A percentile compares a stretch with the other conserved stretches of the same genome.
These are phyloP conservation scores for Gymnorhina tibicen DNA, from an alignment of 2,113 vertebrate genomes.

Conservation along the genomic window DNA sequence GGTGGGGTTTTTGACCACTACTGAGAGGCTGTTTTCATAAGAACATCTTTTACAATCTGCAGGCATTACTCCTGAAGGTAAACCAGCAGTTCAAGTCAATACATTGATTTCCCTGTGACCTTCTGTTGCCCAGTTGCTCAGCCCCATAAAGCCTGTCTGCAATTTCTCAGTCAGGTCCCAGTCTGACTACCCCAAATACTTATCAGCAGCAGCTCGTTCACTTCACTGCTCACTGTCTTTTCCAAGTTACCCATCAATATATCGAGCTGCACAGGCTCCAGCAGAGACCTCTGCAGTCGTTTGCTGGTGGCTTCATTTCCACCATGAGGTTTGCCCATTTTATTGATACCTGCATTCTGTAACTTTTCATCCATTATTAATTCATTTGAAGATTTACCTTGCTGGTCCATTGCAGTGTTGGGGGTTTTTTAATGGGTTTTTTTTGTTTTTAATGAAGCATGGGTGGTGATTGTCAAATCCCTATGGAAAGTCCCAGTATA, in stretches of 20 bases:
- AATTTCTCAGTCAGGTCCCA: background rate
- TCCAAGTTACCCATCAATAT: background rate
- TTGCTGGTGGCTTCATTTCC: background rate
- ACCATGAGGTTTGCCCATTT: background rate
- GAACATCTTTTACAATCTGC: background rate
- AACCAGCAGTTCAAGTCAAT: background rate
- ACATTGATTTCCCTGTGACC: background rate
- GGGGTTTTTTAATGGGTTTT: rapidly evolving
- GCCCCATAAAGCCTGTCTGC: background rate
- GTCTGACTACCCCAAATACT: background rate
- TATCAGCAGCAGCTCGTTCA: background rate
- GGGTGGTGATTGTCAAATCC: background rate
- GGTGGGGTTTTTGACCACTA: background rate
- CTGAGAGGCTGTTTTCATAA: background rate
- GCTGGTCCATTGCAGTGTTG: background rate
- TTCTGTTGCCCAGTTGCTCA: background rate
- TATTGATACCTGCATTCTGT: background rate
- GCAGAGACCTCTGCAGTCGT: background rate
- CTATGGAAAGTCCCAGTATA: background rate
- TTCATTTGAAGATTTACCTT: background rate
- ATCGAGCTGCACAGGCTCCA: background rate
- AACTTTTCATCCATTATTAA: background rate
- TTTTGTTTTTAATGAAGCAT: background rate
- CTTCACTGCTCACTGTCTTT: background rate
- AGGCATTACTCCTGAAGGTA: background rate